Base-by-base conservation (phyloP, 2,797 vertebrate species). In the Rhinichthys osculus region DNA sequence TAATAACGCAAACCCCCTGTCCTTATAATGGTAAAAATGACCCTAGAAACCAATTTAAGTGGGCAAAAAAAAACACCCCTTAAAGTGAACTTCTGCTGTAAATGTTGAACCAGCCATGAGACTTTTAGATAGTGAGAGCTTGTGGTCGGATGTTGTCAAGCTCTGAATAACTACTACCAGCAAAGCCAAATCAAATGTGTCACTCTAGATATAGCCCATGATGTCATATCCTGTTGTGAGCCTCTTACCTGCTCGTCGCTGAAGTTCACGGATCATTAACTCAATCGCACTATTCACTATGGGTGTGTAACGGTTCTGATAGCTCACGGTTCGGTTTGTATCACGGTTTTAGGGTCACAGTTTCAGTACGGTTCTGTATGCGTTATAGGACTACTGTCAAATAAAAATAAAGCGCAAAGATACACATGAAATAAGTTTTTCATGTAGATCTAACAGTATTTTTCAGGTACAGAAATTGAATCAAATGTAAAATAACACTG, bases 161-260 rank as follows among this genome's bases (percentile, higher is more conserved):
- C 50, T 54, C 50, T 82, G 35, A 54, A 57, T 40, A 57, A 71
- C 16, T 21, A 71, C 5, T 21, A 71, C 52, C 35, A 57, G 52
- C 16, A 42, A 44, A 72, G 35, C 11, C 7, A 72, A 71, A 35
- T 33, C 40, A 83, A 74, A n/a, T n/a, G 30, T 27, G 21, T 78
- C 4, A 13, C 21, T 78, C 86, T 59, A 52, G 17, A n/a, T 62
- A 50, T 19, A 14, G 10, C 64, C 77, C 67, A 73, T 66, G 13
- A 74, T 80, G 74, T 64, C 44, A 54, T 77, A 47, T 82, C 64
- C 14, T 79, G 54, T 27, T 83, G 33, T 77, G 84, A 85, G 50
- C 14, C 11, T 70, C 23, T 67, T 21, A 19, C 11, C 3, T 42
- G 23, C n/a, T 33, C 30, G 35, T 35, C 23, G 5, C 16, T 11